These are phyloP conservation scores for Tillus elongatus DNA, from an alignment of 2,888 invertebrate genomes.

Conservation along the genomic window DNA sequence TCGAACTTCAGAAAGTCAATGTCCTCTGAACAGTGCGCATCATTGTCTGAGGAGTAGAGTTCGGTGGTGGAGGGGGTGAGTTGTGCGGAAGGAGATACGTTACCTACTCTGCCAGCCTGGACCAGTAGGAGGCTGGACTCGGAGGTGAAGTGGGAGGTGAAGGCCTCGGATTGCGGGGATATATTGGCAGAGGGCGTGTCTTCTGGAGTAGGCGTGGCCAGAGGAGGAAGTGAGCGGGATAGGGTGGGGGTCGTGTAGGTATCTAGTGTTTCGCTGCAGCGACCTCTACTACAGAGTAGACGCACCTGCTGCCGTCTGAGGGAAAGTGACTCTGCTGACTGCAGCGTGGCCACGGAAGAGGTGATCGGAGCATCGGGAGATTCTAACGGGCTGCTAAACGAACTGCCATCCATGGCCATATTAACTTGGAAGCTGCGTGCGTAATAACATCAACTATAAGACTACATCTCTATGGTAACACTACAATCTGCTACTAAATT, in stretches of 20 bases:
- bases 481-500: too few relatives aligned
- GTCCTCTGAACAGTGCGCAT: constrained; percentile 32
- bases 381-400: constrained; percentile 74
- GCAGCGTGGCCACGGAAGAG: constrained; percentile 57
- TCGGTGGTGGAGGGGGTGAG: constrained; percentile 47
- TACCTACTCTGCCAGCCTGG: constrained; percentile 14
- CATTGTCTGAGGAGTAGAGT: constrained; percentile 32
- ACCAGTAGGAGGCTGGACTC: constrained; percentile 31
- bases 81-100: constrained; percentile 49
- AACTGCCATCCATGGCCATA: constrained; percentile 67
- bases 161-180: constrained; percentile 37
- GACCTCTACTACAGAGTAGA: constrained; percentile 36
- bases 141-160: constrained; percentile 36
- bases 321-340: constrained; percentile 53
- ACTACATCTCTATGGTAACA: constrained; percentile 18
- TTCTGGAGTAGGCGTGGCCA: constrained; percentile 44
- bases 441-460: too few relatives aligned
- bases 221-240: constrained; percentile 17
- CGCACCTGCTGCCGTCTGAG: constrained; percentile 45
- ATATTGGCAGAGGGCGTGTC: constrained; percentile 63
- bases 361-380: constrained; percentile 65
- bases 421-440: constrained; percentile 68
- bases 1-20: constrained; percentile 36
- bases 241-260: constrained; percentile 20
- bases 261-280: constrained; percentile 31